Evolutionary conservation across 2,113 vertebrate species (phyloP).

Genomic region (Apodemus sylvaticus): DNA sequence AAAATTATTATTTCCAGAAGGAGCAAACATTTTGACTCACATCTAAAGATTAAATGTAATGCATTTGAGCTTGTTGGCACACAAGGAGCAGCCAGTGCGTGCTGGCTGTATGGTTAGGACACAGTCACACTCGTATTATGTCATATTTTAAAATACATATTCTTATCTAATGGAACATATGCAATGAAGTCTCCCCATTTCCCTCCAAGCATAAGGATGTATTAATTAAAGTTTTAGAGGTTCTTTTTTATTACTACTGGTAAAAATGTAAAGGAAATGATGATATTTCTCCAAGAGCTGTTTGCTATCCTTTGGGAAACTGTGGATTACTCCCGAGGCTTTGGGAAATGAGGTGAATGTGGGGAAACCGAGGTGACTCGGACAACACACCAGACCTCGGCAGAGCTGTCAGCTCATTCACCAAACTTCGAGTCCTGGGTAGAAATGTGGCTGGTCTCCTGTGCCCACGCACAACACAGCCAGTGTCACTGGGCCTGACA

Average conservation of each 20-base stretch:
- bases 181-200: background rate
- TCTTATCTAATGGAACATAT: background rate
- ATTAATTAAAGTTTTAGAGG: constrained; percentile 41
- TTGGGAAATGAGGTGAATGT: constrained; percentile 13
- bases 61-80: background rate
- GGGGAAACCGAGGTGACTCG: constrained; percentile 2
- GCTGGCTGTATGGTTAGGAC: background rate
- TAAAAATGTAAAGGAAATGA: constrained; percentile 36
- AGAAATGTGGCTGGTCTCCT: constrained; percentile 28
- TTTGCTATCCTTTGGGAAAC: background rate
- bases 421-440: constrained; percentile 26
- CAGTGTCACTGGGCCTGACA: background rate
- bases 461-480: background rate
- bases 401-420: constrained; percentile 57
- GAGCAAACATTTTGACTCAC: background rate
- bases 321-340: background rate
- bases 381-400: background rate
- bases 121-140: background rate
- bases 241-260: constrained; percentile 11
- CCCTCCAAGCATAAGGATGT: background rate
- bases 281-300: background rate
- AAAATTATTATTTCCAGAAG: background rate
- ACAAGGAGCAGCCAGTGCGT: background rate
- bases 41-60: background rate
- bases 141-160: background rate